phyloP scores from a whole-genome alignment of 2,113 vertebrate species.

The Mionectes macconnelli region DNA sequence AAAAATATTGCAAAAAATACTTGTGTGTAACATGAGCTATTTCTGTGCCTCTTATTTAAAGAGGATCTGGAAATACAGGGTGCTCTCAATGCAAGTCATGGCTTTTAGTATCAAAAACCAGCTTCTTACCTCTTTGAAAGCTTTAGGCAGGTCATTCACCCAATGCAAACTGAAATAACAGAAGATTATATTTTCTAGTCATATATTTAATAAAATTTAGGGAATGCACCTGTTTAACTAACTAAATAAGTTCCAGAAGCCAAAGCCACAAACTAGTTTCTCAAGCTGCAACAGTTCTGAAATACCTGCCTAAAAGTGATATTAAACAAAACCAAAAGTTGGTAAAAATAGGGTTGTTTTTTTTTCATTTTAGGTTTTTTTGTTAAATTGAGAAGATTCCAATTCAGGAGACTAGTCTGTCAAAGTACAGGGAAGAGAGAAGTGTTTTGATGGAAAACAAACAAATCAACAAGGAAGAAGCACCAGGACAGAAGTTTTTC shows the following conservation, averaged over 20 bases:
- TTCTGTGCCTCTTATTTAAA: background rate
- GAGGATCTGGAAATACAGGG: rapidly evolving
- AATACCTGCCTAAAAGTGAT: background rate
- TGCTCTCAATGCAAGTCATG: background rate
- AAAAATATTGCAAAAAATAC: background rate
- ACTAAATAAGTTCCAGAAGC: background rate
- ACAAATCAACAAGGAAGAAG: background rate
- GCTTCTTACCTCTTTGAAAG: conserved; percentile 86
- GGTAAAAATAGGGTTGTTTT: rapidly evolving
- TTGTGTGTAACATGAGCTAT: background rate
- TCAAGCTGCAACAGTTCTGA: background rate
- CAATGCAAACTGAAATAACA: conserved; percentile 88
- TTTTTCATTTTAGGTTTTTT: background rate
- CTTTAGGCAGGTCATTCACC: conserved; percentile 93
- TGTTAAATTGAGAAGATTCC: background rate
- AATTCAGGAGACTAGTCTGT: background rate
- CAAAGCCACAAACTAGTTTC: background rate
- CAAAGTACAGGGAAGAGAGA: background rate
- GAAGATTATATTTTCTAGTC: background rate
- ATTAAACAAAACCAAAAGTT: background rate
- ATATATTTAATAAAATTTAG: background rate
- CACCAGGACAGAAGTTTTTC: background rate
- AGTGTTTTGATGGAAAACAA: background rate
- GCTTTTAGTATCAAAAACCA: background rate
- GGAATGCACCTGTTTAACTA: background rate